A percentile compares a stretch with the other conserved stretches of the same genome.
Conservation (phyloP, 1,140 invertebrate species). For the Stenopsyche tienmushanensis region DNA sequence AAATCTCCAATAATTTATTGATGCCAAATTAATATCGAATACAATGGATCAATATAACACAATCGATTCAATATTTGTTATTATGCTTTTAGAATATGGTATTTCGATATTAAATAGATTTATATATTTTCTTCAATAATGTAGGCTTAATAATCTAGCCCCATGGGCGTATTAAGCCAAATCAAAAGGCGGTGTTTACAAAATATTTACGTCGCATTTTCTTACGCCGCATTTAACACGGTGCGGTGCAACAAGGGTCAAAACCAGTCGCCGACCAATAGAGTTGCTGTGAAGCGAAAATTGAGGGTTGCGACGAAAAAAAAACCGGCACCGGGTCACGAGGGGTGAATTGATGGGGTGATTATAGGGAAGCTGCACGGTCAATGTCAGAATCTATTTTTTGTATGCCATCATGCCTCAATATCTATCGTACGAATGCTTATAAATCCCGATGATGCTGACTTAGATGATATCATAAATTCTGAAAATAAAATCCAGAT, state of each 20-base stretch:
- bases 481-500: too few relatives aligned
- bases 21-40: too few relatives aligned
- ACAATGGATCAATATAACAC: too few relatives aligned
- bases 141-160: slow-evolving; percentile 1
- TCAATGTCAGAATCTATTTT: neutral
- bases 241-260: neutral
- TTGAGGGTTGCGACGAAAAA: neutral
- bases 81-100: too few relatives aligned
- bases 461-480: too few relatives aligned
- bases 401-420: neutral
- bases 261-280: slow-evolving; percentile 9
- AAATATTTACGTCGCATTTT: slow-evolving; percentile 30
- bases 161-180: slow-evolving; percentile 13
- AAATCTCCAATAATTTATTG: too few relatives aligned
- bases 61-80: too few relatives aligned
- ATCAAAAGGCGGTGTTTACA: slow-evolving; percentile 31
- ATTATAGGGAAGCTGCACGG: neutral
- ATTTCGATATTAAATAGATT: too few relatives aligned
- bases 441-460: too few relatives aligned
- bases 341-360: neutral
- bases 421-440: neutral
- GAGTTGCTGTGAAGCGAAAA: slow-evolving; percentile 3
- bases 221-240: slow-evolving; percentile 23
- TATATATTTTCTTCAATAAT: too few relatives aligned
- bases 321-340: neutral